These are phyloP conservation scores for Sitta carolinensis DNA, from an alignment of 2,797 vertebrate species.

Conservation along the genomic window DNA sequence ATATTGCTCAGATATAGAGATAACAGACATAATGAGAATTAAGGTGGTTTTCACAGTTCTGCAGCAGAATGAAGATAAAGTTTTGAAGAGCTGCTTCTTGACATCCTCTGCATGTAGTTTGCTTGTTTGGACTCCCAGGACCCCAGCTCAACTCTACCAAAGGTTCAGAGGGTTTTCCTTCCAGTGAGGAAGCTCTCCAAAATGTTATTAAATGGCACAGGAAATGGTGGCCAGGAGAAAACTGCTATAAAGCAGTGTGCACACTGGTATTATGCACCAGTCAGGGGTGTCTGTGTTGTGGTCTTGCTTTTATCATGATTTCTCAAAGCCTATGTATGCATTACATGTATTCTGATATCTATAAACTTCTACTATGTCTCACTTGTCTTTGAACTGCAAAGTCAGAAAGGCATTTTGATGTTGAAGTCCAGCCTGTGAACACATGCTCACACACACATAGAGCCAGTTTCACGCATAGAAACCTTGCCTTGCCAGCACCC, in stretches of 20 bases:
- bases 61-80: not conserved
- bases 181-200: not conserved
- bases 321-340: not conserved
- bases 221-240: not conserved
- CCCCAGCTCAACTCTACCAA: not conserved
- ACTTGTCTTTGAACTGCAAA: not conserved
- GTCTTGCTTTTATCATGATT: not conserved
- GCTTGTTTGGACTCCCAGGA: not conserved
- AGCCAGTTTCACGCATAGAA: not conserved
- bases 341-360: not conserved
- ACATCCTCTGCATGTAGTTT: not conserved
- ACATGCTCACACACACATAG: not conserved
- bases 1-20: not conserved
- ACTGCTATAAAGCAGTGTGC: not conserved
- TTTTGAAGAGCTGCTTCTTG: not conserved
- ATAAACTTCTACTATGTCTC: not conserved
- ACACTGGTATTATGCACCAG: too few relatives aligned
- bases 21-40: not conserved
- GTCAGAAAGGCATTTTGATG: not conserved
- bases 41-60: not conserved
- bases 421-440: not conserved
- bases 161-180: not conserved
- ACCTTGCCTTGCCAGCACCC: not conserved
- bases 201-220: not conserved
- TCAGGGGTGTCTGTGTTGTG: not conserved